These are phyloP conservation scores for Pyrocoelia pectoralis DNA, from an alignment of 2,888 invertebrate genomes.

Conservation along the genomic window DNA sequence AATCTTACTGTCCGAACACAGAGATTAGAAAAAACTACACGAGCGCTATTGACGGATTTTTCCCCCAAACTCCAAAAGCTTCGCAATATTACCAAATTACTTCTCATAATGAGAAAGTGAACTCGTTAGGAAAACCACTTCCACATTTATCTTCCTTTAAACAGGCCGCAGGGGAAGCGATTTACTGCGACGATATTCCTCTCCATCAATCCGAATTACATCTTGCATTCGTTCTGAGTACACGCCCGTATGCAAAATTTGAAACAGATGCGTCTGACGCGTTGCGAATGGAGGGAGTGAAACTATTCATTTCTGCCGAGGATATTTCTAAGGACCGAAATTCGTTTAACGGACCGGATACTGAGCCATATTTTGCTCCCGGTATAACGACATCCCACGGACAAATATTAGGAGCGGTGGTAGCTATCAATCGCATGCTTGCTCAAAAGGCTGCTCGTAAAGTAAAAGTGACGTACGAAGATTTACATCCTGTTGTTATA, in stretches of 20 bases:
- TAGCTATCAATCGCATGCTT: constrained; percentile 77
- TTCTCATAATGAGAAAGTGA: constrained; percentile 66
- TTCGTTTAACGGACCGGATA: too few species aligned
- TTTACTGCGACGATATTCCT: constrained; percentile 92
- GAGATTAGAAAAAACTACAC: constrained; percentile 60
- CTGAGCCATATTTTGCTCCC: too few species aligned
- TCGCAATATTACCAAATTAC: constrained; percentile 74
- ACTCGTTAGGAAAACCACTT: constrained; percentile 83
- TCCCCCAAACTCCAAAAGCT: constrained; percentile 67
- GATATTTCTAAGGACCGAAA: constrained; percentile 65
- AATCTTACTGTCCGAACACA: constrained; percentile 68
- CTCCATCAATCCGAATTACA: constrained; percentile 78
- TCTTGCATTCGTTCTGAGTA: constrained; percentile 80
- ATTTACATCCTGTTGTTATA: constrained; percentile 78
- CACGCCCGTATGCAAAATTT: constrained; percentile 80
- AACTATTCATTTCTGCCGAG: constrained; percentile 79
- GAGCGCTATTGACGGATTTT: constrained; percentile 68
- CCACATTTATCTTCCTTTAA: constrained; percentile 84
- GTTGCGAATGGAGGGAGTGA: constrained; percentile 78
- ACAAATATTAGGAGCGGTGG: constrained; percentile 82
- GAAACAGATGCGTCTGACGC: constrained; percentile 80
- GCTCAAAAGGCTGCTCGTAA: constrained; percentile 85
- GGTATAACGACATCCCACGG: constrained; percentile 72
- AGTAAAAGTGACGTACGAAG: constrained; percentile 85
- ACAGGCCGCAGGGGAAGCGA: constrained; percentile 91